Evolutionary conservation across 2,113 vertebrate genomes (phyloP), one percentile per base, ranked within the genome.

Genomic region (Anthoscopus minutus): DNA sequence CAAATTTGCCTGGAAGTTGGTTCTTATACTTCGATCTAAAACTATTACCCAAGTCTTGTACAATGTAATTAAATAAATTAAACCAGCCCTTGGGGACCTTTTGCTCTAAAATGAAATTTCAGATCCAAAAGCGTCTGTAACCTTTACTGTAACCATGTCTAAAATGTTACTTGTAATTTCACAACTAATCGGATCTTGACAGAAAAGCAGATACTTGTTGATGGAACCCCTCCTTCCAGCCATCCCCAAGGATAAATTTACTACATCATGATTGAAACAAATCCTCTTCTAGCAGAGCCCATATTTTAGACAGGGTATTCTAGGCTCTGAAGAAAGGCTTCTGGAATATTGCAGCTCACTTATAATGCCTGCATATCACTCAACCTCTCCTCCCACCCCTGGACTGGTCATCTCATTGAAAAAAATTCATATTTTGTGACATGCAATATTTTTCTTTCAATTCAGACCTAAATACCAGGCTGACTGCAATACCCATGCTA

Each of bases 31-130:
- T 96, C 79, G 54, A 97, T 97, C 95, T 97, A 97, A 97, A 98
- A 98, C 97, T 94, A 97, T 97, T 98, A 98, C 90, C 93, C 90
- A 92, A 91, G 94, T 78, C 96, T 97, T 98, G 88, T 90, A 96
- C 66, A 64, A 85, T 88, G 65, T 98, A 98, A 98, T 98, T 98
- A 98, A 98, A 98, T 98, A 98, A 98, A 97, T 97, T 96, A 96
- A 97, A 97, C 79, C 86, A 97, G 91, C 96, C 98, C 98, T 93
- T 89, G 88, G 97, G 98, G 97, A 97, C 93, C 96, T 96, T 94
- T 97, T 95, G 88, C 95, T 97, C 77, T 81, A 91, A 97, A 98
- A 98, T 96, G 96, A 97, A 97, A 98, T 98, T 97, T 97, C 62
- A 96, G 96, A 96, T 92, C 94, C 96, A 94, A 96, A 87, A 96